Evolutionary conservation across 2,113 vertebrate species (phyloP).

Genomic region (Onychostruthus taczanowskii): DNA sequence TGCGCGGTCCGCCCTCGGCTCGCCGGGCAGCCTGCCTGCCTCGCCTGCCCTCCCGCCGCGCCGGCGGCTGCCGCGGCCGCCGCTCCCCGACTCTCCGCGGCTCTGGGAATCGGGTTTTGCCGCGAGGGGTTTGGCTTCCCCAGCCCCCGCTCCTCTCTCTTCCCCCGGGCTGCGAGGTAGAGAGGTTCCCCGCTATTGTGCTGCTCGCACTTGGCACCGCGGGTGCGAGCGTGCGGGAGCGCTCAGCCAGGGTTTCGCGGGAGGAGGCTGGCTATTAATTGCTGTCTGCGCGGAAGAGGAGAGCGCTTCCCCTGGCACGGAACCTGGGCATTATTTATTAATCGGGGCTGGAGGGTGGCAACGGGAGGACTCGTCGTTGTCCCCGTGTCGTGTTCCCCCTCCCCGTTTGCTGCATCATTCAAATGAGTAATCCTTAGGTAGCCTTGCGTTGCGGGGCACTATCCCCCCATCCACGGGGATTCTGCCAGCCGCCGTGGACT

Average conservation of each 20-base stretch:
- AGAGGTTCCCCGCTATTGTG: not conserved
- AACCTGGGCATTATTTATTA: not conserved
- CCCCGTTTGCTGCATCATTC: not conserved
- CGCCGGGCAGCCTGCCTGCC: not conserved
- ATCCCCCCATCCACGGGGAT: not conserved
- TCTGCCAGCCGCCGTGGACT: not conserved
- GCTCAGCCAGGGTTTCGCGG: not conserved
- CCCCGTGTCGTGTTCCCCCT: not conserved
- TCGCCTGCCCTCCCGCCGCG: not conserved
- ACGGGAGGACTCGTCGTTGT: not conserved
- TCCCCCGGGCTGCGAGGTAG: not conserved
- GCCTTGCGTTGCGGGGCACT: not conserved
- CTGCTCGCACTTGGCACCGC: not conserved
- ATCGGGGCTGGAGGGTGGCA: not conserved
- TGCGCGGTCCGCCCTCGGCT: not conserved
- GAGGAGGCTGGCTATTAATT: conserved; percentile 11
- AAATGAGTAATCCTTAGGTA: not conserved
- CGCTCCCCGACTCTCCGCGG: not conserved
- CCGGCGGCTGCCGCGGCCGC: not conserved
- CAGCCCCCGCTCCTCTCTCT: too few species aligned
- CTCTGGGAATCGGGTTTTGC: not conserved
- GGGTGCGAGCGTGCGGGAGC: not conserved
- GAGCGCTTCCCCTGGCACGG: not conserved
- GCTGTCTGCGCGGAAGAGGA: not conserved
- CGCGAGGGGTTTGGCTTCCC: not conserved